phyloP scores from a whole-genome alignment of 92 coral and sea anemone species.

The Desmophyllum pertusum region DNA sequence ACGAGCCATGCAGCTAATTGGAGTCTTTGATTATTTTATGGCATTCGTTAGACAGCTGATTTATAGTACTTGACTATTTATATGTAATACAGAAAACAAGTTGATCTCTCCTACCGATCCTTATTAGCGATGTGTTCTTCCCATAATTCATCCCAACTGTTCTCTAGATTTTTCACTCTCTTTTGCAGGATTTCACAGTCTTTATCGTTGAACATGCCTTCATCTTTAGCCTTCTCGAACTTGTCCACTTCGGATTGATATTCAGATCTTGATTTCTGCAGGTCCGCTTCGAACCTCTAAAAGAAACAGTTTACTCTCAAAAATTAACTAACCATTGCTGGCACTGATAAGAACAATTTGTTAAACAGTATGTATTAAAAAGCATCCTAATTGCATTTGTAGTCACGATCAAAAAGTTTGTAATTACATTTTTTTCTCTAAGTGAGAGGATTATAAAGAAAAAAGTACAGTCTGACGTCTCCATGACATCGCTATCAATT shows the following conservation, averaged over 20 bases:
- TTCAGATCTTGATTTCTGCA: conserved; percentile 10
- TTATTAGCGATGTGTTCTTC: conserved; percentile 12
- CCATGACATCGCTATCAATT: background rate
- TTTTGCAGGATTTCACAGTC: conserved; percentile 16
- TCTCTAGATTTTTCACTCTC: conserved; percentile 16
- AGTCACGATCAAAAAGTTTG: background rate
- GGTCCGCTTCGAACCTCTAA: conserved; percentile 19
- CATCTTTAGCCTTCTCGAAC: conserved; percentile 27
- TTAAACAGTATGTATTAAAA: too few species aligned
- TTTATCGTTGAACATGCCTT: conserved; percentile 9
- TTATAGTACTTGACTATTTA: too few species aligned
- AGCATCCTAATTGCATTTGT: too few species aligned
- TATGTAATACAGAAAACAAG: background rate
- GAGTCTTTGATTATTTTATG: too few species aligned
- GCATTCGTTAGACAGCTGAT: too few species aligned
- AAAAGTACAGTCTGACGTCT: background rate
- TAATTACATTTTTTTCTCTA: background rate
- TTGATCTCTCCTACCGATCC: conserved; percentile 19
- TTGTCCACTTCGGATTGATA: conserved; percentile 16
- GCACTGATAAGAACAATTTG: background rate
- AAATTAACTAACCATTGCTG: background rate
- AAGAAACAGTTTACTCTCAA: background rate
- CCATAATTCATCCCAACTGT: conserved; percentile 27
- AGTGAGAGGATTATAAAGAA: background rate
- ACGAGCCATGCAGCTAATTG: too few species aligned